A percentile compares a stretch with the other conserved stretches of the same genome.
These are phyloP conservation scores for Pterostichus madidus DNA, from an alignment of 2,888 invertebrate genomes.

Conservation along the genomic window DNA sequence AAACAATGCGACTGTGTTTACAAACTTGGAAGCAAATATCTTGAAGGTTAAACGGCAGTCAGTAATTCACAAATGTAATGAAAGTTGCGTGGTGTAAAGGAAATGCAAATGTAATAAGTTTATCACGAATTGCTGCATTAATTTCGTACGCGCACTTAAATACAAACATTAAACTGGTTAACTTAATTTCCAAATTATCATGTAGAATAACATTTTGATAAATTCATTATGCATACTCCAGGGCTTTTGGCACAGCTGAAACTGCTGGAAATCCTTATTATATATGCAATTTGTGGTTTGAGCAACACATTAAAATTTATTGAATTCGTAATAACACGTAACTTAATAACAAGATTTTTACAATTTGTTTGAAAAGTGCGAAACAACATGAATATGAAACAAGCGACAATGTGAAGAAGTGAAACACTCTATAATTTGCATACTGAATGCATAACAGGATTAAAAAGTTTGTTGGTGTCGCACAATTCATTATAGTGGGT, in stretches of 20 bases:
- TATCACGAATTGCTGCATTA: not conserved
- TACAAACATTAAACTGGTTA: conserved; percentile 51
- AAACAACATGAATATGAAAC: conserved; percentile 44
- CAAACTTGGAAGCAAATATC: not conserved
- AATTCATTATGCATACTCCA: conserved; percentile 35
- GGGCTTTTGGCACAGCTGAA: not conserved
- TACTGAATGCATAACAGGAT: conserved; percentile 65
- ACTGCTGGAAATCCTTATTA: conserved; percentile 35
- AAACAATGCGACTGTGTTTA: too few relatives aligned
- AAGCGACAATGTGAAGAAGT: conserved; percentile 39
- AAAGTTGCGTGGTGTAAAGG: not conserved
- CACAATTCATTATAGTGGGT: conserved; percentile 39
- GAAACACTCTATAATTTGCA: conserved; percentile 57
- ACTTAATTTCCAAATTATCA: conserved; percentile 60
- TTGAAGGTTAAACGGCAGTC: not conserved
- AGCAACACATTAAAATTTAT: conserved; percentile 56
- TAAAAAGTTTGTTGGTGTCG: conserved; percentile 65
- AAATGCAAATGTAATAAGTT: conserved; percentile 33
- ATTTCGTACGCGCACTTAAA: conserved; percentile 28
- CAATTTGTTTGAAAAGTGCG: not conserved
- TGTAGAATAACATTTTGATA: conserved; percentile 57
- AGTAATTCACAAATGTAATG: not conserved
- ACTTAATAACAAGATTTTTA: conserved; percentile 29
- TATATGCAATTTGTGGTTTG: conserved; percentile 41
- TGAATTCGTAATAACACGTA: conserved; percentile 49